phyloP scores from a whole-genome alignment of 1,140 invertebrate species.

The Trichonephila clavipes region DNA sequence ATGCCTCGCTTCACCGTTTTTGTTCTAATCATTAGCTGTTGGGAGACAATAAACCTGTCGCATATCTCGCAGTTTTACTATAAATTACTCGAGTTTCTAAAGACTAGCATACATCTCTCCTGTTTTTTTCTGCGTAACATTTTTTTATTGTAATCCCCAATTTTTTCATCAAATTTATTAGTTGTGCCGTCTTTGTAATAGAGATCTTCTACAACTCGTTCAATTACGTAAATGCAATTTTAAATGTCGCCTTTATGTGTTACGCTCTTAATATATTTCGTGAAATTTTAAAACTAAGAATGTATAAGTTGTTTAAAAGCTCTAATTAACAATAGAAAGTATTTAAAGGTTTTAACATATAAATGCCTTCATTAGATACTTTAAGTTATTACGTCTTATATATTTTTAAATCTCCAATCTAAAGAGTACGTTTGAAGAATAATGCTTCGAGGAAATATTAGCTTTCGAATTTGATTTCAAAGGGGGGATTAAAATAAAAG shows the following conservation, averaged over 20 bases:
- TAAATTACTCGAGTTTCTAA: neutral
- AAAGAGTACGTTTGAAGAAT: too few species aligned
- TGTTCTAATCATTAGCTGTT: conserved; percentile 50
- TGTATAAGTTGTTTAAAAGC: neutral
- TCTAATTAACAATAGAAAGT: neutral
- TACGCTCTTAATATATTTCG: neutral
- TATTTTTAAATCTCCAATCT: neutral
- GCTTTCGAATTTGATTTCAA: too few species aligned
- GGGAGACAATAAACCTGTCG: conserved; percentile 44
- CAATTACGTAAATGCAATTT: neutral
- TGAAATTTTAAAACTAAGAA: neutral
- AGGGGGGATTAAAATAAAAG: too few species aligned
- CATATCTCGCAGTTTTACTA: neutral
- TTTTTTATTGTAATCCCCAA: neutral
- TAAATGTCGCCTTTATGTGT: neutral
- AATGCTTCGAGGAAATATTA: too few species aligned
- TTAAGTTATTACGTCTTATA: neutral
- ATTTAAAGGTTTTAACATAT: neutral
- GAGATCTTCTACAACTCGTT: neutral
- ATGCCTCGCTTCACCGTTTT: conserved; percentile 3
- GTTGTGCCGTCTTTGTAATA: neutral
- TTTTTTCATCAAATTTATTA: neutral
- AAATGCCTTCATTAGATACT: neutral
- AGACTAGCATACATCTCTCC: neutral
- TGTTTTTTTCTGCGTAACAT: neutral